Conservation (phyloP, 2,888 invertebrate species). For the Atethmia centrago region DNA sequence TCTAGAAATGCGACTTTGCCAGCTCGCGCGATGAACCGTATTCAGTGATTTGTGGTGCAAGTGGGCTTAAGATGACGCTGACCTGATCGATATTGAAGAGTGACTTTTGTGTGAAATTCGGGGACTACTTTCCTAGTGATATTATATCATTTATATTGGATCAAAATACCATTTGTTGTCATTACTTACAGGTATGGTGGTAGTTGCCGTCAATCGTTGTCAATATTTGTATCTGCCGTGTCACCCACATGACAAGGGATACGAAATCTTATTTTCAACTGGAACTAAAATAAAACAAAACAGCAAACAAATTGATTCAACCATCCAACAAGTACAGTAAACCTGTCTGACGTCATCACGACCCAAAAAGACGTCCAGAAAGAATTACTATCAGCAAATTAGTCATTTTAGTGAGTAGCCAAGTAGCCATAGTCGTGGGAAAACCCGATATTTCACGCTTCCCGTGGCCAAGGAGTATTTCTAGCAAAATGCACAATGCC, state of each 20-base stretch:
- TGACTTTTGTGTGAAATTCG: background rate
- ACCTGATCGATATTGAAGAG: background rate
- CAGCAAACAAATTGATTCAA: background rate
- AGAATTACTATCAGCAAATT: constrained; percentile 31
- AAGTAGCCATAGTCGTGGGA: constrained; percentile 55
- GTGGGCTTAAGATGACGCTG: background rate
- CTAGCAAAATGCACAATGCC: constrained; percentile 69
- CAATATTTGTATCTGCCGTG: background rate
- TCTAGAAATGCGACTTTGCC: no score
- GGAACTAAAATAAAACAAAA: background rate
- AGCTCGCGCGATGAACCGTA: no score
- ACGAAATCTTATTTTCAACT: background rate
- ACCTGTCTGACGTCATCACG: constrained; percentile 19
- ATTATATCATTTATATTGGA: background rate
- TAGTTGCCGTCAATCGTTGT: no score
- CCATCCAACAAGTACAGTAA: background rate
- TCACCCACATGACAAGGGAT: background rate
- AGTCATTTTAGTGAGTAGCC: constrained; percentile 47
- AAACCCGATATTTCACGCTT: constrained; percentile 55
- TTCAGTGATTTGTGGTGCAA: background rate
- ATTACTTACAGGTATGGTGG: background rate
- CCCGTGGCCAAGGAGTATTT: constrained; percentile 60
- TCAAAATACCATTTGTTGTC: background rate
- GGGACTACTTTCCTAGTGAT: background rate
- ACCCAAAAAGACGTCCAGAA: constrained; percentile 39